These are phyloP conservation scores for Penaeus chinensis DNA, from an alignment of 1,140 invertebrate species.

Conservation along the genomic window DNA sequence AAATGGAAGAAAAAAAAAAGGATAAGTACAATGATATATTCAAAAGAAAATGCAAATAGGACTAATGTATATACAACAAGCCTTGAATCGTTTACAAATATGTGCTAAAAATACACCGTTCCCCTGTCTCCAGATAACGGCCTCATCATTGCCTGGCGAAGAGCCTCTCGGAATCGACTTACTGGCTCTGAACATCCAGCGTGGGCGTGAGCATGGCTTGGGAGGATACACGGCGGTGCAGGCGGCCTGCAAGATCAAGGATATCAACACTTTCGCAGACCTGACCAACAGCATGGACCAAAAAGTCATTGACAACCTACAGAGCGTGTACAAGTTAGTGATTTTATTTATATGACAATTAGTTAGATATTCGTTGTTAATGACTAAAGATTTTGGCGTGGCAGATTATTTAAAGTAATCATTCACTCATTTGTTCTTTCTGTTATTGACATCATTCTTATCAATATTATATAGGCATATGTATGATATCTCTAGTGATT, in stretches of 20 bases:
- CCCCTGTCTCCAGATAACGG: no score
- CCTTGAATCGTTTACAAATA: no score
- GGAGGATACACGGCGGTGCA: slow-evolving; percentile 65
- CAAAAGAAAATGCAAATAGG: no score
- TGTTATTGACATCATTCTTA: no score
- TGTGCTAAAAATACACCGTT: no score
- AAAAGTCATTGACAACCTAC: neutral
- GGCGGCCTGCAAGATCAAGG: slow-evolving; percentile 59
- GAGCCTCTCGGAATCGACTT: neutral
- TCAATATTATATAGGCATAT: no score
- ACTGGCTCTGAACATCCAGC: slow-evolving; percentile 28
- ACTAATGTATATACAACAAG: no score
- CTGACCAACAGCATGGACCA: neutral
- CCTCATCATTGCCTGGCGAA: no score
- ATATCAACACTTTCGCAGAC: slow-evolving; percentile 18
- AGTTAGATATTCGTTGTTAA: neutral
- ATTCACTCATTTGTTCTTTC: neutral
- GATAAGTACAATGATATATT: no score
- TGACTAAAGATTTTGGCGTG: neutral
- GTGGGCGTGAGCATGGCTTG: slow-evolving; percentile 29
- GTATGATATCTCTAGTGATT: no score
- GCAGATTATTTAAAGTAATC: neutral
- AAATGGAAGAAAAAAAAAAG: no score
- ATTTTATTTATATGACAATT: neutral
- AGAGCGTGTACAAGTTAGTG: neutral